phyloP scores from a whole-genome alignment of 2,113 vertebrate species.

The Macheiramphus alcinus region DNA sequence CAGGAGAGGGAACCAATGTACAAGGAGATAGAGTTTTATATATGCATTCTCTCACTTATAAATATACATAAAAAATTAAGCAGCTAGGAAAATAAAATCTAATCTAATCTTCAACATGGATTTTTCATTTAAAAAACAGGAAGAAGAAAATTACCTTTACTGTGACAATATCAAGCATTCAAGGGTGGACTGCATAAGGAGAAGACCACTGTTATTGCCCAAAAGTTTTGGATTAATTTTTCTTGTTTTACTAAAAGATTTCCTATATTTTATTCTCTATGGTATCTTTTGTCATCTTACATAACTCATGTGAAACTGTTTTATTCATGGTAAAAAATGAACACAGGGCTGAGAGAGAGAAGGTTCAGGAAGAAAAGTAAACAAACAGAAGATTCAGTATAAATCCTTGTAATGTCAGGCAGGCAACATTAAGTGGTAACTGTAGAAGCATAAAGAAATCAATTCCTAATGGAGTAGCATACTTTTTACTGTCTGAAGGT shows the following conservation, averaged over 20 bases:
- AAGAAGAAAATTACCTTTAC: neutral
- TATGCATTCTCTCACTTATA: neutral
- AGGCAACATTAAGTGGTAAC: neutral
- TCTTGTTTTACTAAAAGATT: neutral
- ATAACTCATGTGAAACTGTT: neutral
- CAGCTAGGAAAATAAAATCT: neutral
- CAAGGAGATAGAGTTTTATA: neutral
- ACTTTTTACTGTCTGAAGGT: neutral
- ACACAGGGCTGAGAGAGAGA: neutral
- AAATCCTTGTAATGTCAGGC: neutral
- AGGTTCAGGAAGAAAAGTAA: constrained; percentile 21
- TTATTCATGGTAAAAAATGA: neutral
- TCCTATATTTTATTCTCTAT: neutral
- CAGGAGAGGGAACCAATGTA: neutral
- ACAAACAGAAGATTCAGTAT: neutral
- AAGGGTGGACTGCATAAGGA: neutral
- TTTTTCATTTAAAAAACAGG: neutral
- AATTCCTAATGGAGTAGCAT: neutral
- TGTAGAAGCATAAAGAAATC: neutral
- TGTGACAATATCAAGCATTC: neutral
- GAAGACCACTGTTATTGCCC: neutral
- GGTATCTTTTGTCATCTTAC: neutral
- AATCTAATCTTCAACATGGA: neutral
- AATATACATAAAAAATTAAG: neutral
- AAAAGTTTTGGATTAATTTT: neutral